Conservation (phyloP, 2,113 vertebrate species). For the Tachysurus vachellii region DNA sequence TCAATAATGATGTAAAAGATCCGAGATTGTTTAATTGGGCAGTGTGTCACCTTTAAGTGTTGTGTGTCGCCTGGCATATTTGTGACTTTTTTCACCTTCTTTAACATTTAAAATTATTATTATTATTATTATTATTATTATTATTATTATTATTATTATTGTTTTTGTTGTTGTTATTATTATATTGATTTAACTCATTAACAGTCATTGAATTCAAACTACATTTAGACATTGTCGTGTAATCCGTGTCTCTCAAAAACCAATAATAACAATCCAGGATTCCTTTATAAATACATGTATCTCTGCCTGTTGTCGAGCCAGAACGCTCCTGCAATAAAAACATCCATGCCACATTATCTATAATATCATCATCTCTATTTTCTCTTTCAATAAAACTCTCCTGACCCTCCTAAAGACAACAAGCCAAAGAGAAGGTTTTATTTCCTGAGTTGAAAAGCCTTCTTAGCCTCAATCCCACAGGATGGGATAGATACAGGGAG, state of each 20-base stretch:
- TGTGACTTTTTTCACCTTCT: background rate
- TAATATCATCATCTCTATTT: slow-evolving; percentile 80
- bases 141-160: too few relatives aligned
- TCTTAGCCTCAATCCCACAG: slow-evolving; percentile 87
- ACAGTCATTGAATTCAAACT: background rate
- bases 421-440: slow-evolving; percentile 73
- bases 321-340: slow-evolving; percentile 77
- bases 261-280: background rate
- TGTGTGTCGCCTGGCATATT: background rate
- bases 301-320: slow-evolving; percentile 52
- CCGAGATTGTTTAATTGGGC: too few relatives aligned
- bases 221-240: background rate
- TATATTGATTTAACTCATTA: too few relatives aligned
- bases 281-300: background rate
- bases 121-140: too few relatives aligned
- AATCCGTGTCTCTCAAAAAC: background rate
- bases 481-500: slow-evolving; percentile 77
- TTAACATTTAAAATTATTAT: background rate
- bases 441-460: slow-evolving; percentile 85
- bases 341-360: slow-evolving; percentile 85
- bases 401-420: slow-evolving; percentile 70
- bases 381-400: slow-evolving; percentile 46
- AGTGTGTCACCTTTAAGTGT: background rate
- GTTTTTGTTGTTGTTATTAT: background rate
- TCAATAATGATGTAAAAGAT: background rate